Evolutionary conservation across 2,888 invertebrate species (phyloP), one percentile per base, ranked within the genome.

Genomic region (Epinotia bilunana): DNA sequence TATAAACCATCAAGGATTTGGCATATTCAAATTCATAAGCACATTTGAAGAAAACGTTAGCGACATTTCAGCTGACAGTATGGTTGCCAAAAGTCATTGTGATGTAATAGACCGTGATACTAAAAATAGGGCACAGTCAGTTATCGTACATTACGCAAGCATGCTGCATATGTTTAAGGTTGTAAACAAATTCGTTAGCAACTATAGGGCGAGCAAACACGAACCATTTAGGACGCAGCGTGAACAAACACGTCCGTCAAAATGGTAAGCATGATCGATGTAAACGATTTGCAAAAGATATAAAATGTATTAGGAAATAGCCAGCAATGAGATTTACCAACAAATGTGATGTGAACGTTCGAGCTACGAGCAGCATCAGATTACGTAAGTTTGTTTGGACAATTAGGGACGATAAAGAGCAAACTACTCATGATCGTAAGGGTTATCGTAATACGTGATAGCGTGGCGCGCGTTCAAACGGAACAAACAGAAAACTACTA

Each of bases 361-460:
- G 87, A 87, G 83, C 74, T 81, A 77, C 78, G 80, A 79, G 81
- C 80, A 80, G 83, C 82, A 70, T 73, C 73, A 76, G 73, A 81
- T 87, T 85, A 87, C 81, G 87, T 89, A 89, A 91, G 83, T 83
- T 79, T 86, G 84, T 90, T 87, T 86, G 84, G 82, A 85, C 85
- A 88, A 88, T 88, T 88, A 88, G 84, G 82, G 80, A 78, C 80
- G 83, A 84, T 84, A 72, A 75, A 73, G 81, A 85, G 87, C 88
- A 90, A 91, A 89, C 87, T 87, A 84, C 82, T 83, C 79, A 82
- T 80, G 83, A 81, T 78, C 80, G 80, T 85, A 89, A 88, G 87
- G 91, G 90, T 91, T 91, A 91, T 88, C 89, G 79, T 61, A 75
- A 71, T 43, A 43, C 12, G 43, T 28, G 71, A 74, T 74, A 67